Base-by-base conservation (phyloP, 1,140 invertebrate genomes). In the Lucilia sericata region DNA sequence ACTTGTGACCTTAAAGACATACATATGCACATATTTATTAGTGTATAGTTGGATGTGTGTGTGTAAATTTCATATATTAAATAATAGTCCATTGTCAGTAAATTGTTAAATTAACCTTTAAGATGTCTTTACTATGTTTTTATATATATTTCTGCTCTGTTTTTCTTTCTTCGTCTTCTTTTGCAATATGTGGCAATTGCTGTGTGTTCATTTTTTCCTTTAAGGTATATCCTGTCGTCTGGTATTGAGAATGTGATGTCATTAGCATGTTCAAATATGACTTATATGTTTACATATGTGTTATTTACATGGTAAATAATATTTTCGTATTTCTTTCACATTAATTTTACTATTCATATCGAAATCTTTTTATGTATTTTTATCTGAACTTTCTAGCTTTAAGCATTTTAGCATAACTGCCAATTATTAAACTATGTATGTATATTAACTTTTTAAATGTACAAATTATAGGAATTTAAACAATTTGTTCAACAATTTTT, bases 21-120 rank as follows among this genome's bases (percentile, higher is more conserved):
- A 42, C 7, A 5, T 21, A 70, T 21, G 19, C 17, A 70, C n/a
- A 70, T n/a, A 60, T 42, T 42, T 42, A 42, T 42, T 7, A 42
- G 42, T 42, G 42, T 42, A 42, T 42, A 42, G 5, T 2, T 42
- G 42, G 25, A 1, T 42, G 42, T 42, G 42, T 42, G 10, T 7
- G 10, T 42, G 10, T 42, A 14, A 12, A 55, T 55, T 55, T 55
- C 17, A 14, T 55, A 70, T 25, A 70, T 70, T 70, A 8, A 60
- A 60, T 60, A 60, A 60, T 60, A 60, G n/a, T 70, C 9, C 65
- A 70, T 70, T 70, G 19, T 19, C n/a, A 70, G 65, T 70, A 70
- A 70, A 70, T 70, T 70, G 65, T 70, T 70, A 70, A 70, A 70
- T 70, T 70, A 70, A 70, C 65, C 65, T 55, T 55, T 55, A 55